phyloP scores from a whole-genome alignment of 2,888 invertebrate genomes.

The Mallateleia sp. region DNA sequence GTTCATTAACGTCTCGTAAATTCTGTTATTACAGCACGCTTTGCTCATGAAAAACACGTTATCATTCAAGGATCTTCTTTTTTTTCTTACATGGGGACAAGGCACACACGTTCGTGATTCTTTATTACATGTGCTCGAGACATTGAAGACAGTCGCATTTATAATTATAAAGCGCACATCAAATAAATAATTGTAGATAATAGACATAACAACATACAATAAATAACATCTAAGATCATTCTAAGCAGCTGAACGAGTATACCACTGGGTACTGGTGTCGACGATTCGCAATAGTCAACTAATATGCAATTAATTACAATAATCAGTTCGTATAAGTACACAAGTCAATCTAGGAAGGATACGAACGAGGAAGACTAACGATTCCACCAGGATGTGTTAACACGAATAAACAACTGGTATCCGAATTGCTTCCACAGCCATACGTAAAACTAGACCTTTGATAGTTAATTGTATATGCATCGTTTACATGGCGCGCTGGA shows the following conservation, averaged over 20 bases:
- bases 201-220: conserved; percentile 83
- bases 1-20: conserved; percentile 67
- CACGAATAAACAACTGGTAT: conserved; percentile 18
- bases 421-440: conserved; percentile 51
- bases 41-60: conserved; percentile 49
- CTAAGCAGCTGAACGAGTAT: conserved; percentile 84
- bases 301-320: conserved; percentile 69
- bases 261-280: conserved; percentile 84
- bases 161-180: conserved; percentile 77
- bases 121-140: conserved; percentile 83
- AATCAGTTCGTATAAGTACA: conserved; percentile 75
- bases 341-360: conserved; percentile 53
- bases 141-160: conserved; percentile 60
- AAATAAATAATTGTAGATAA: conserved; percentile 76
- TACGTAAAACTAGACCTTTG: conserved; percentile 18
- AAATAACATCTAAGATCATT: conserved; percentile 80
- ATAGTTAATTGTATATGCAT: conserved; percentile 6
- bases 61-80: conserved; percentile 80
- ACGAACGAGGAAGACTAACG: conserved; percentile 59
- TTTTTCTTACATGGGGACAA: conserved; percentile 83
- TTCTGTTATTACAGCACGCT: conserved; percentile 57
- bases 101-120: conserved; percentile 83
- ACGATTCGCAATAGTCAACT: conserved; percentile 64
- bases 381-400: conserved; percentile 53
- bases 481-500: conserved; percentile 10